These are phyloP conservation scores for Heliconius erato DNA, from an alignment of 2,888 invertebrate species.

Conservation along the genomic window DNA sequence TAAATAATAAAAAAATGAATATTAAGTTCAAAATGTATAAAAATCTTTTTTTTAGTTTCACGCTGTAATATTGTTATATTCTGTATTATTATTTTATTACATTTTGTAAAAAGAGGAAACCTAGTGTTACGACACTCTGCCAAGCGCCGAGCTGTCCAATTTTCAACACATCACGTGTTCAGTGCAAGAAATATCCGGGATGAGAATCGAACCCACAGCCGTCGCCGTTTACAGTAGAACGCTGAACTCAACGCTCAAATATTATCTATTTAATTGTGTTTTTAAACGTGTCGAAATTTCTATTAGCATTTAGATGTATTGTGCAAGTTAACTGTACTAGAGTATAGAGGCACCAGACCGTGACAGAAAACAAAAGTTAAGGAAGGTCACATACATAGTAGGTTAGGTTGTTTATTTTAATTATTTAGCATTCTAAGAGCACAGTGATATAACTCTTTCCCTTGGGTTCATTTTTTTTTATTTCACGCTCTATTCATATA, in stretches of 20 bases:
- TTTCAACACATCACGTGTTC: too few species aligned
- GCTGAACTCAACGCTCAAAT: not conserved
- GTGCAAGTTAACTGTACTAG: slow-evolving; percentile 7
- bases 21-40: too few species aligned
- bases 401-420: not conserved
- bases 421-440: not conserved
- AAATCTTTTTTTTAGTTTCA: too few species aligned
- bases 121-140: too few species aligned
- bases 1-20: too few species aligned
- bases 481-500: not conserved
- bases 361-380: slow-evolving; percentile 42
- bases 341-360: slow-evolving; percentile 35
- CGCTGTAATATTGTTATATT: too few species aligned
- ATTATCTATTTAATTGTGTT: not conserved
- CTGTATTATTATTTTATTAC: too few species aligned
- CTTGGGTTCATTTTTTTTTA: not conserved
- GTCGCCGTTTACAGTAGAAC: not conserved
- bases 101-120: too few species aligned
- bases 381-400: slow-evolving; percentile 41
- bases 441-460: not conserved
- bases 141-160: too few species aligned
- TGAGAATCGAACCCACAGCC: not conserved
- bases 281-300: not conserved
- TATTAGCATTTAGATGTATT: slow-evolving; percentile 1
- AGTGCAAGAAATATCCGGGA: not conserved